Evolutionary conservation across 2,888 invertebrate genomes (phyloP).

Genomic region (Drosophila anceps): DNA sequence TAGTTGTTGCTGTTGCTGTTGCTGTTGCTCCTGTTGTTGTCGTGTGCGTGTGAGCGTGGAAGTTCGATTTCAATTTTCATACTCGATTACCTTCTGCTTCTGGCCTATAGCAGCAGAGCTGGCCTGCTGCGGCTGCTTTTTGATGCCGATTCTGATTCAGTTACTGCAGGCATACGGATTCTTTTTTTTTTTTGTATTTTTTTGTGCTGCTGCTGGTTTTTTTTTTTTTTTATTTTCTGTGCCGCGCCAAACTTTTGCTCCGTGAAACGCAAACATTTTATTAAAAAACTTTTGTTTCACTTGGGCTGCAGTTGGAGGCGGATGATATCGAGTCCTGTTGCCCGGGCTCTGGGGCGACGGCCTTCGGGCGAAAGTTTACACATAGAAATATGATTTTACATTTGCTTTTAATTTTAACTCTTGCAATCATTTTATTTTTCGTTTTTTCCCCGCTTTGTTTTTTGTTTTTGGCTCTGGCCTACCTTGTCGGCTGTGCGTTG

Average conservation of each 20-base stretch:
- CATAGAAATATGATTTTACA: slow-evolving; percentile 82
- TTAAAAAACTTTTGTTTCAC: slow-evolving; percentile 80
- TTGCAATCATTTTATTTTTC: slow-evolving; percentile 72
- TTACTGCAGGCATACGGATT: slow-evolving; percentile 50
- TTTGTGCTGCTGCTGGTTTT: neutral
- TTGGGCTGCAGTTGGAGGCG: slow-evolving; percentile 32
- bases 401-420: slow-evolving; percentile 81
- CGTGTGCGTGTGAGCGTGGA: slow-evolving; percentile 19
- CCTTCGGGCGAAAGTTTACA: slow-evolving; percentile 70
- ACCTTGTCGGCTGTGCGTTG: slow-evolving; percentile 44
- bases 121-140: slow-evolving; percentile 26
- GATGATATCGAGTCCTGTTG: slow-evolving; percentile 43
- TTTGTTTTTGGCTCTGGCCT: slow-evolving; percentile 34
- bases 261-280: slow-evolving; percentile 78
- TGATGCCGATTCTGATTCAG: slow-evolving; percentile 50
- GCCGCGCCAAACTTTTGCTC: slow-evolving; percentile 65
- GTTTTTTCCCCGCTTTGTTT: neutral
- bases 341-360: slow-evolving; percentile 23
- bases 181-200: slow-evolving; percentile 20
- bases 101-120: slow-evolving; percentile 56
- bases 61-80: slow-evolving; percentile 79
- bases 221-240: slow-evolving; percentile 27
- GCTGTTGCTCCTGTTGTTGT: too few species aligned
- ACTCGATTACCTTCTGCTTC: slow-evolving; percentile 76
- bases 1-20: slow-evolving; percentile 8